Base-by-base conservation (phyloP, 2,888 invertebrate species). In the Acrobasis suavella region DNA sequence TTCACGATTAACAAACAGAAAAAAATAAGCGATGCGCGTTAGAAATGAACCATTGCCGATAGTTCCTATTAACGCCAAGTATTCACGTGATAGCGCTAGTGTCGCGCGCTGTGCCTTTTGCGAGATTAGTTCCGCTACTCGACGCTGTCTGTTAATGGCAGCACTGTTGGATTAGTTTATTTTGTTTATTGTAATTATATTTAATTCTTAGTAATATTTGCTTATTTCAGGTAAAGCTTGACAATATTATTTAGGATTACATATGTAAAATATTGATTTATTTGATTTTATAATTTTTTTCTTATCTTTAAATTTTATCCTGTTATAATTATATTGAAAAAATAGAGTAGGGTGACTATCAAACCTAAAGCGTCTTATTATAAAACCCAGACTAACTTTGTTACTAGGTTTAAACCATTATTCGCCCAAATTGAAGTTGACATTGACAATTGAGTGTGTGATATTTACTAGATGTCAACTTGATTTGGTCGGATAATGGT, bases 1-100 rank as follows among this genome's bases (percentile, higher is more conserved):
- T 91, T 89, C 87, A 86, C 88, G 86, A 89, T 86, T 85, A 87
- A 84, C 81, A 82, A 82, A 87, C 86, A 82, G 73, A 81, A 84
- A 82, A 83, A 82, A 88, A 89, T 86, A 80, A 84, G 80, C 78
- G 73, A 67, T 79, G 76, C 74, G 82, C 73, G 81, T 78, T 83
- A 78, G 85, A 85, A 86, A 87, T 87, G 89, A 89, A 89, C 89
- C 89, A 81, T 78, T 74, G 74, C 73, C 73, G 75, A 76, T 83
- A 85, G 87, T 87, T 84, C 81, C 77, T 71, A 78, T 80, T 79
- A 77, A 72, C 69, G 73, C 78, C 83, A 73, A 69, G 67, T 68
- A 63, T 65, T 65, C 58, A 66, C 60, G 71, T 67, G 69, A 72
- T 63, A 74, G 85, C 89, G 89, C 87, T 85, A 68, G 77, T 67